These are phyloP conservation scores for Tetramorium parvispinum DNA, from an alignment of 1,140 invertebrate species.

Conservation along the genomic window DNA sequence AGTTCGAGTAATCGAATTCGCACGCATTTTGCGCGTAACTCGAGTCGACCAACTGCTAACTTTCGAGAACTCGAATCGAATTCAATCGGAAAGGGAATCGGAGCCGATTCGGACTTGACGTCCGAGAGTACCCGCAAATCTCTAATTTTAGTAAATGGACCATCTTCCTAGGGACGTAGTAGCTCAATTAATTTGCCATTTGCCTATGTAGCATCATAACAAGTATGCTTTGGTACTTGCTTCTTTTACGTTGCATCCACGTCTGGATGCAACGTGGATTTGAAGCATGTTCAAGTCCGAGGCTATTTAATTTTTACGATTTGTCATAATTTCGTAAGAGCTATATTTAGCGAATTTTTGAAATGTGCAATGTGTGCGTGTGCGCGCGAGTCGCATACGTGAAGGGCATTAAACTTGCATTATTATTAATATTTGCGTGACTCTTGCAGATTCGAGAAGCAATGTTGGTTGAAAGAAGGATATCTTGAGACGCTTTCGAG, in stretches of 20 bases:
- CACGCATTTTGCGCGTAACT: not conserved
- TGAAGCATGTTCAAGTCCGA: not conserved
- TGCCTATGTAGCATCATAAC: not conserved
- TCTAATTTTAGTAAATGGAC: slow-evolving; percentile 26
- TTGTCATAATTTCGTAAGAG: not conserved
- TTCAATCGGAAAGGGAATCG: not conserved
- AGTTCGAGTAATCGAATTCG: not conserved
- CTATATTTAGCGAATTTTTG: not conserved
- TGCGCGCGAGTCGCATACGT: not conserved
- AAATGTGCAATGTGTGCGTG: no score
- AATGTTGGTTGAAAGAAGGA: no score
- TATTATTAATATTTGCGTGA: no score
- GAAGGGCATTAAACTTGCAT: no score
- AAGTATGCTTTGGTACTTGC: not conserved
- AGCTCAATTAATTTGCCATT: not conserved
- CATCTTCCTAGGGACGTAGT: not conserved
- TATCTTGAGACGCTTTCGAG: no score
- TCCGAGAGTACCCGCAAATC: not conserved
- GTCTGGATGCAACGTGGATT: no score
- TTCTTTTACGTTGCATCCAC: not conserved
- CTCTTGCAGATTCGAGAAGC: no score
- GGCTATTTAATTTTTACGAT: not conserved
- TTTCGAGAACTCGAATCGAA: slow-evolving; percentile 1
- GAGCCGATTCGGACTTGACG: not conserved
- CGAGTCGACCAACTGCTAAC: not conserved